Evolutionary conservation across 2,888 invertebrate species (phyloP), one percentile per base, ranked within the genome.

Genomic region (Monoplex corrugatus): DNA sequence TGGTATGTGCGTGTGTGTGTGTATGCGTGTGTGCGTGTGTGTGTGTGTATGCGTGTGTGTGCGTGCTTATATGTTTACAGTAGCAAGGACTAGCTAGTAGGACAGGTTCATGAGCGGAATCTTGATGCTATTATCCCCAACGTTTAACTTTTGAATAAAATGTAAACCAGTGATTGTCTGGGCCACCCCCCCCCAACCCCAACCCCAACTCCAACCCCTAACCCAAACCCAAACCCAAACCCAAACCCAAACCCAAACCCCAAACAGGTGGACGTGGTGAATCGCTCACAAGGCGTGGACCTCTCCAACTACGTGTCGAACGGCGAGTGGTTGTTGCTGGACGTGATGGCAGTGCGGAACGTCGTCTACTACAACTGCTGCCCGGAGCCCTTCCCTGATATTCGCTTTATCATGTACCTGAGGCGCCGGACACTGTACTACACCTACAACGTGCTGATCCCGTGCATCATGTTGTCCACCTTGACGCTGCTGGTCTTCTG

Each of bases 361-460:
- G 95, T 95, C 10, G 94, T 95, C 28, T 92, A 91, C 50, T 96
- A 96, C 89, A 93, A 94, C 0, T 96, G 96, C 91, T 96, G 96
- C 87, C 92, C 93, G 0, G 95, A 95, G 87, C 95, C 95, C 0
- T 96, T 95, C 90, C 95, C 38, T 1, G 96, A 96, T 90, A 95
- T 96, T 57, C 97, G 96, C 28, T 96, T 97, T 92, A 96, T 96
- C 84, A 95, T 97, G 68, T 96, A 96, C 90, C 96, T 97, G 85
- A 95, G 97, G 5, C 93, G 97, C 19, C 96, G 96, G 92, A 96
- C 95, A 0, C 92, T 95, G 40, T 95, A 95, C 91, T 95, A 95
- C 92, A 94, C 94, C 35, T 94, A 94, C 90, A 96, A 96, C 92
- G 94, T 96, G 87, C 95, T 96, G 89, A 95, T 96, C 80, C 96